Evolutionary conservation across 2,797 vertebrate species (phyloP), one percentile per base, ranked within the genome.

Genomic region (Malacoctenus gilli): DNA sequence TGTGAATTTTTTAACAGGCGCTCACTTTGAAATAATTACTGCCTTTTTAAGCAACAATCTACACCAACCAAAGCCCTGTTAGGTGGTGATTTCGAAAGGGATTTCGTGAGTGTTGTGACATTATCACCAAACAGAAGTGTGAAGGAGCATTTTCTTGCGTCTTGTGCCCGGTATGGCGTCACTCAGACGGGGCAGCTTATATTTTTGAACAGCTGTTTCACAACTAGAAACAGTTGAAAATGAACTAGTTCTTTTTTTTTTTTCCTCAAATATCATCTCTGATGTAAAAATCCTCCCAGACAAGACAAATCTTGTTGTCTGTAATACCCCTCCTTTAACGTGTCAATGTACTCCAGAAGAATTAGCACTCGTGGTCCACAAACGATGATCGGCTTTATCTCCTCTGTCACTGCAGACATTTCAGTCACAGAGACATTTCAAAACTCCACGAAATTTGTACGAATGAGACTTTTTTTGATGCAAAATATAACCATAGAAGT

Each of bases 1-100:
- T 13, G 15, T 31, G 51, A 58, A 54, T 66, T 70, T 39, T 22
- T 20, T 20, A 22, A 50, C 58, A 70, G 55, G 62, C 2, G 6
- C 47, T 68, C 19, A 40, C 42, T 78, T 59, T 69, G 43, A 65
- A 68, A 69, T 74, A 55, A 78, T 64, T 30, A 34, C 57, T 13
- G 38, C 9, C 42, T 46, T 69, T 68, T 67, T 60, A 53, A 57
- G 60, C 55, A 65, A 35, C 35, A 56, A 47, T 50, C 43, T 67
- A 12, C 18, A 8, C 35, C 14, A n/a, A 19, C 23, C 30, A 52
- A 40, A 42, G 44, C 25, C 1, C 10, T 16, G 22, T 58, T 36
- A 32, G 57, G 19, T 41, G 18, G 23, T 2, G 37, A 56, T 67
- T 64, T 73, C 11, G 41, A 40, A 59, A 51, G 41, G 54, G 18